Evolutionary conservation across 2,888 invertebrate genomes (phyloP).

Genomic region (Hypomecis atomaria): DNA sequence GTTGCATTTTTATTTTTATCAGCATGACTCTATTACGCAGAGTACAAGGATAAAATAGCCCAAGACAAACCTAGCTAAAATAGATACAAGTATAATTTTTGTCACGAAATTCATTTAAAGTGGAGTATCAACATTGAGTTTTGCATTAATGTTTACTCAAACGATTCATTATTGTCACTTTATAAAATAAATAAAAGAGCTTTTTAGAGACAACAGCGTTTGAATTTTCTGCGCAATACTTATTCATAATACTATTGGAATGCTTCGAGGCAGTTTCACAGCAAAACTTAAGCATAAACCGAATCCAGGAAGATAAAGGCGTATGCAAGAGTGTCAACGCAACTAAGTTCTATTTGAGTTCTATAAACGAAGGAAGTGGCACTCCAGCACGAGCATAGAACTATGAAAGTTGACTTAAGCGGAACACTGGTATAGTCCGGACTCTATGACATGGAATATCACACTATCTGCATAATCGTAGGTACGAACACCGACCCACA

Average conservation of each 20-base stretch:
- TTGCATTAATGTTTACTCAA: neutral
- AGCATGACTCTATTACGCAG: too few species aligned
- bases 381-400: slow-evolving; percentile 34
- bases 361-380: slow-evolving; percentile 54
- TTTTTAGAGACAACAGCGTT: neutral
- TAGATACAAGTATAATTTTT: neutral
- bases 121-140: neutral
- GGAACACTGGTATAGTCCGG: slow-evolving; percentile 10
- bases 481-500: slow-evolving; percentile 2
- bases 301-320: slow-evolving; percentile 53
- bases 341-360: slow-evolving; percentile 63
- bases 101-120: neutral
- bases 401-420: slow-evolving; percentile 19
- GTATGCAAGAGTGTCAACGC: slow-evolving; percentile 50
- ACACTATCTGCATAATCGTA: slow-evolving; percentile 18
- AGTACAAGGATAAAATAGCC: neutral
- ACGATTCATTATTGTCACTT: slow-evolving; percentile 1
- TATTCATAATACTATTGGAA: slow-evolving; percentile 37
- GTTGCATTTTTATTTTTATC: too few species aligned
- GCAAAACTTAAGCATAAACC: slow-evolving; percentile 49
- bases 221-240: slow-evolving; percentile 7
- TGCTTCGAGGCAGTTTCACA: slow-evolving; percentile 43
- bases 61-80: neutral
- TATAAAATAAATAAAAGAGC: neutral
- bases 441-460: slow-evolving; percentile 15